Evolutionary conservation across 2,888 invertebrate species (phyloP).

Genomic region (Bedellia somnulentella): DNA sequence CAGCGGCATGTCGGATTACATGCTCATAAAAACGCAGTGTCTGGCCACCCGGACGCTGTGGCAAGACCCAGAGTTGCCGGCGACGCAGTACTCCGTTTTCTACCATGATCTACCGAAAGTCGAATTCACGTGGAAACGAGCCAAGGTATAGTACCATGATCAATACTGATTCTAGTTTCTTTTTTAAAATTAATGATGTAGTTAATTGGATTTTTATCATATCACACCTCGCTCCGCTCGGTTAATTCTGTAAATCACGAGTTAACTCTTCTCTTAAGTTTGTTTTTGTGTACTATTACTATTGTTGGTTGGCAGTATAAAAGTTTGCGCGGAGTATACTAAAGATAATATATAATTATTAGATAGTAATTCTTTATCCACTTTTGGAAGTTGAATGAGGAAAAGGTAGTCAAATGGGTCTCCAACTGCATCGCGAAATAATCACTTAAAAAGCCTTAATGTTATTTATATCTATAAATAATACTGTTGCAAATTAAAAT

Average conservation of each 20-base stretch:
- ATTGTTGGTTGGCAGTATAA: neutral
- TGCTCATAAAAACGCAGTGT: conserved; percentile 79
- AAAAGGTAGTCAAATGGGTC: no score
- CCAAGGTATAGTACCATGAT: conserved; percentile 61
- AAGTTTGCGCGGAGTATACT: neutral
- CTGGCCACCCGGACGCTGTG: conserved; percentile 78
- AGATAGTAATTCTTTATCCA: no score
- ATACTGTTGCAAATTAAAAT: no score
- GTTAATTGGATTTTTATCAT: neutral
- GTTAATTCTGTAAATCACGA: no score
- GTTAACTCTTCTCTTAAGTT: neutral
- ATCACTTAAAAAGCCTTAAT: no score
- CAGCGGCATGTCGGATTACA: conserved; percentile 77
- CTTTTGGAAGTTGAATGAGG: no score
- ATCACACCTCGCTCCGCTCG: neutral
- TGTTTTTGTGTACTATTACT: neutral
- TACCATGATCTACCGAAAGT: conserved; percentile 95
- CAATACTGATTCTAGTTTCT: neutral
- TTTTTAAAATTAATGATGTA: neutral
- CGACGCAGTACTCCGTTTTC: conserved; percentile 85
- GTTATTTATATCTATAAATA: no score
- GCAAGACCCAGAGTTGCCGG: conserved; percentile 92
- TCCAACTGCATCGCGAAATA: no score
- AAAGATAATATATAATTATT: no score
- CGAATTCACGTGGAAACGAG: conserved; percentile 88